Percentiles rank a stretch among this genome's conserved stretches.
Evolutionary conservation across 2,797 vertebrate species (phyloP).

Genomic region (Enteromius mattozi): DNA sequence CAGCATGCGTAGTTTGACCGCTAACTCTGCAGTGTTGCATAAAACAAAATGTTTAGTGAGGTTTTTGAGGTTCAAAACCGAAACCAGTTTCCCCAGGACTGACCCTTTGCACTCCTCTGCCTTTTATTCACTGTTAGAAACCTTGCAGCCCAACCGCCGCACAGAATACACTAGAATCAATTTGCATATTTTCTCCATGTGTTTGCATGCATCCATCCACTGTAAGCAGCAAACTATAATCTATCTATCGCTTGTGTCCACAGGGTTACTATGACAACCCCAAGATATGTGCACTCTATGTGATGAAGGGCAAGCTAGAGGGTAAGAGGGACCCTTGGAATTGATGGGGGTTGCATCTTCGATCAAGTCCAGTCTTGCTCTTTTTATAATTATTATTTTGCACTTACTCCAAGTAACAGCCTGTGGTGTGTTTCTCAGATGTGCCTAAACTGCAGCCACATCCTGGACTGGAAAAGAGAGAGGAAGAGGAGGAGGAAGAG

Average conservation of each 20-base stretch:
- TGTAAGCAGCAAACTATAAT: not conserved
- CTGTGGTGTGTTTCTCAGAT: constrained; percentile 74
- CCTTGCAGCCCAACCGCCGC: not conserved
- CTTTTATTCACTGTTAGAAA: constrained; percentile 24
- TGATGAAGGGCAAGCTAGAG: constrained; percentile 94
- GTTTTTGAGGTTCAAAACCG: not conserved
- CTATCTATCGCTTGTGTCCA: constrained; percentile 62
- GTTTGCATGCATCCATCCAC: constrained; percentile 17
- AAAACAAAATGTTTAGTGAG: not conserved
- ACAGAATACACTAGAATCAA: not conserved
- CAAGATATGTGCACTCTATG: constrained; percentile 95
- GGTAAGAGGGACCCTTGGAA: constrained; percentile 77
- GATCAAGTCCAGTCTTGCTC: not conserved
- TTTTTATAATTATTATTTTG: not conserved
- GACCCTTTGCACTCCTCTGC: not conserved
- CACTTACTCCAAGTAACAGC: not conserved
- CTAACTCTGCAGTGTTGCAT: not conserved
- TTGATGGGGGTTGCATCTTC: not conserved
- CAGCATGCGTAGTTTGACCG: not conserved
- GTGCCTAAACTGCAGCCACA: constrained; percentile 98
- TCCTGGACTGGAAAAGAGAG: constrained; percentile 91
- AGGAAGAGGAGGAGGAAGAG: constrained; percentile 93
- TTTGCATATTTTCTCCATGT: constrained; percentile 43
- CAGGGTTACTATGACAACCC: constrained; percentile 99
- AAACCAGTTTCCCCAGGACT: not conserved